Conservation (phyloP, 2,888 invertebrate genomes). For the Theretra japonica region DNA sequence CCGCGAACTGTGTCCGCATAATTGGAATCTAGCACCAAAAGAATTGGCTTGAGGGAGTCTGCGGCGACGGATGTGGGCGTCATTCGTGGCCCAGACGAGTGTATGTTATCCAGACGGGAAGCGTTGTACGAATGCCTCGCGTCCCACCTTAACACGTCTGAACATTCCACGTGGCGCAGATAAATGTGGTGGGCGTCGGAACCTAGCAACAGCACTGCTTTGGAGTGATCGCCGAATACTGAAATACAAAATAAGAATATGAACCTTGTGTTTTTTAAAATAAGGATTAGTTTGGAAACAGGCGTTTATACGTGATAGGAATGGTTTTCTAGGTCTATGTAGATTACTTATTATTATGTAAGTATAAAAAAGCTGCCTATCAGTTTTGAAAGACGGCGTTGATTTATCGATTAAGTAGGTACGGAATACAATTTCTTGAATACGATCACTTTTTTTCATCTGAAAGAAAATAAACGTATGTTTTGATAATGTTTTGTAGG, state of each 20-base stretch:
- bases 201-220: slow-evolving; percentile 62
- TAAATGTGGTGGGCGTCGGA: slow-evolving; percentile 61
- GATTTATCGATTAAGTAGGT: too few relatives aligned
- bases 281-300: too few relatives aligned
- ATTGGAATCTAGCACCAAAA: slow-evolving; percentile 86
- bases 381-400: too few relatives aligned
- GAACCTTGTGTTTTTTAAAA: too few relatives aligned
- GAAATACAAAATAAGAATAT: slow-evolving; percentile 40
- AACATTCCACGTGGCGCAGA: slow-evolving; percentile 83
- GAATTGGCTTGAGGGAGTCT: slow-evolving; percentile 77
- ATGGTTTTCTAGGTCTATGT: too few relatives aligned
- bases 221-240: slow-evolving; percentile 64
- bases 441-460: too few relatives aligned
- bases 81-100: slow-evolving; percentile 77
- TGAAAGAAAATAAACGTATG: too few relatives aligned
- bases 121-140: slow-evolving; percentile 69
- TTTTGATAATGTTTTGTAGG: too few relatives aligned
- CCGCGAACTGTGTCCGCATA: slow-evolving; percentile 85
- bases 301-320: too few relatives aligned
- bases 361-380: too few relatives aligned
- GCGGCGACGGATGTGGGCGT: slow-evolving; percentile 84
- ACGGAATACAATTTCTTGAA: too few relatives aligned
- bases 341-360: too few relatives aligned
- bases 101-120: slow-evolving; percentile 76
- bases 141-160: slow-evolving; percentile 86